Evolutionary conservation across 2,113 vertebrate species (phyloP).

Genomic region (Cromileptes altivelis): DNA sequence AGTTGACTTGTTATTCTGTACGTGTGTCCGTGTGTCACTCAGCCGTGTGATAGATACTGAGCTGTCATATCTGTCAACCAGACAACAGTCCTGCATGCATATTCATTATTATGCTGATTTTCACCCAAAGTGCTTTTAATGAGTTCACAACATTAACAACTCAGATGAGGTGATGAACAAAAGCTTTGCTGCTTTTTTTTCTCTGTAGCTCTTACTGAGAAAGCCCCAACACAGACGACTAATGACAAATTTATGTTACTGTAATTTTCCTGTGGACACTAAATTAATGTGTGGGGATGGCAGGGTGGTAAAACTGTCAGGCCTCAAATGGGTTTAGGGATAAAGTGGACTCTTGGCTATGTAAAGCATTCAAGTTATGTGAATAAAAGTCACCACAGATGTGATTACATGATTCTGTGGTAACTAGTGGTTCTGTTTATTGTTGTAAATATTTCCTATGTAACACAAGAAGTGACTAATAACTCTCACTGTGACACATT

Average conservation of each 20-base stretch:
- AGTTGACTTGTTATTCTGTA: conserved; percentile 62
- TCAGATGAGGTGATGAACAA: conserved; percentile 61
- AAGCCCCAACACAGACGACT: conserved; percentile 10
- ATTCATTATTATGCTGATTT: conserved; percentile 71
- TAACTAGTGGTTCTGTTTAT: conserved; percentile 12
- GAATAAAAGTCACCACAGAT: conserved; percentile 28
- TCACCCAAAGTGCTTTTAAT: conserved; percentile 56
- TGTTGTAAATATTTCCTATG: conserved; percentile 20
- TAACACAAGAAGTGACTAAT: neutral
- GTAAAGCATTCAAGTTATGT: conserved; percentile 21
- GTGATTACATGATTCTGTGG: neutral
- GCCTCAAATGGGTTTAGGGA: neutral
- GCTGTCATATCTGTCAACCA: conserved; percentile 73
- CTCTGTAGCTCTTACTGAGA: conserved; percentile 1
- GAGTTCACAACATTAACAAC: conserved; percentile 68
- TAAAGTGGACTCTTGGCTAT: neutral
- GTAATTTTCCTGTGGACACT: neutral
- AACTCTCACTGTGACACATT: conserved; percentile 4
- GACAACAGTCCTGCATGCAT: conserved; percentile 72
- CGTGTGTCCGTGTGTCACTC: conserved; percentile 68
- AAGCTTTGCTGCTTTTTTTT: conserved; percentile 47
- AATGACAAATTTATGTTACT: conserved; percentile 25
- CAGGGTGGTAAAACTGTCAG: neutral
- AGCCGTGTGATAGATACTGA: conserved; percentile 62
- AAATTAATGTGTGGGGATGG: neutral